A percentile compares a stretch with the other conserved stretches of the same genome.
Evolutionary conservation across 2,888 invertebrate genomes (phyloP).

Genomic region (Sinhomidia bicolor): DNA sequence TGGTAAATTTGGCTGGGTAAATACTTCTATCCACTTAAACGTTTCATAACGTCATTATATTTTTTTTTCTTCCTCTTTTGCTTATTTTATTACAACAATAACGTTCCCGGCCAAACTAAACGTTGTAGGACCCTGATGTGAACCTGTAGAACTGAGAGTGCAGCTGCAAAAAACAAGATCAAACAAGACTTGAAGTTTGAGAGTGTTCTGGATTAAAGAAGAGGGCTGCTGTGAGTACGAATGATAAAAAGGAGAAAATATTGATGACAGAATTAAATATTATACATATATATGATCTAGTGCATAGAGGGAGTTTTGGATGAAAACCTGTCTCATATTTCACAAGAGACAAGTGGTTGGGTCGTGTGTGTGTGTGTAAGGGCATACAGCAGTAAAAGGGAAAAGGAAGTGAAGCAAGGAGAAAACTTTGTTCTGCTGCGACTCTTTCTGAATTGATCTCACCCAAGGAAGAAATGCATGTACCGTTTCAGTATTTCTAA

Average conservation of each 20-base stretch:
- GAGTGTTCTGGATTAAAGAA: background rate
- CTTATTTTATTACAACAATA: too few relatives aligned
- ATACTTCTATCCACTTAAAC: too few relatives aligned
- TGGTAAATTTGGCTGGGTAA: too few relatives aligned
- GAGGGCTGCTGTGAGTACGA: background rate
- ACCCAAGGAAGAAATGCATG: too few relatives aligned
- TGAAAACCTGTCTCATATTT: conserved; percentile 57
- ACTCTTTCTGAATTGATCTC: too few relatives aligned
- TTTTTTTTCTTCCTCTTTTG: background rate
- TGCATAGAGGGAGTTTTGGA: conserved; percentile 17
- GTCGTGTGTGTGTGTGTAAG: background rate
- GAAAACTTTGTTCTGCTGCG: too few relatives aligned
- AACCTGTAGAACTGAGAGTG: too few relatives aligned
- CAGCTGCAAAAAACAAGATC: background rate
- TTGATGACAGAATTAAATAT: conserved; percentile 22
- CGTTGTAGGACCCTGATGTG: too few relatives aligned
- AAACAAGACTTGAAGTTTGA: background rate
- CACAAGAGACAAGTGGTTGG: background rate
- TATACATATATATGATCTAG: conserved; percentile 23
- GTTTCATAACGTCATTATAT: conserved; percentile 33
- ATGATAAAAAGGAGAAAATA: background rate
- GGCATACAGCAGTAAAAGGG: background rate
- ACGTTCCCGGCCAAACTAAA: too few relatives aligned
- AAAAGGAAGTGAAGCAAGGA: background rate
- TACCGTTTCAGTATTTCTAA: too few relatives aligned